These are phyloP conservation scores for Troilus luridus DNA, from an alignment of 2,888 invertebrate species.

Conservation along the genomic window DNA sequence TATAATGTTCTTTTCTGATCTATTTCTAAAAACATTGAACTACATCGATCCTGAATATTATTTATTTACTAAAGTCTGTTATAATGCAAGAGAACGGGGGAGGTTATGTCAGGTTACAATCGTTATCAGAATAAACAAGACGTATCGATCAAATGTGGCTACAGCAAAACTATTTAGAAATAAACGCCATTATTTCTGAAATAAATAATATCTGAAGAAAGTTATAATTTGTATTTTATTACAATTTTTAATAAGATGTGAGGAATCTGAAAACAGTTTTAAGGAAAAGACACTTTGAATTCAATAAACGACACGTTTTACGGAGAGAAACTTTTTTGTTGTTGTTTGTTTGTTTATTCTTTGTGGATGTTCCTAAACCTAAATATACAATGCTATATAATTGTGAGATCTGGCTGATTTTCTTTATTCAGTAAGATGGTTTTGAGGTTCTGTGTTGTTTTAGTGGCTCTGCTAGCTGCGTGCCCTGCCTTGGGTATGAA, in stretches of 20 bases:
- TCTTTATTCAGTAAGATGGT: not conserved
- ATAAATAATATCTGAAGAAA: not conserved
- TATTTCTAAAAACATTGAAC: not conserved
- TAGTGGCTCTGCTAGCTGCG: not conserved
- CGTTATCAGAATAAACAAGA: slow-evolving; percentile 54
- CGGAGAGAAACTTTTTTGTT: not conserved
- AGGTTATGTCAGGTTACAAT: slow-evolving; percentile 53
- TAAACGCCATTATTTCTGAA: not conserved
- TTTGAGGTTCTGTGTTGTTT: not conserved
- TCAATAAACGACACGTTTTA: slow-evolving; percentile 4
- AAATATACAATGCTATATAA: slow-evolving; percentile 27
- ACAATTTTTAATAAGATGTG: not conserved
- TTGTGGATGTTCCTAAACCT: not conserved
- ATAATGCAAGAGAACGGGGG: not conserved
- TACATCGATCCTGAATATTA: not conserved
- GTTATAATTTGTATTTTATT: not conserved
- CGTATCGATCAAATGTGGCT: slow-evolving; percentile 15
- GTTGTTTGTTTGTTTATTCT: slow-evolving; percentile 26
- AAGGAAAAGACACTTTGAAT: not conserved
- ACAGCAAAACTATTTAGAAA: not conserved
- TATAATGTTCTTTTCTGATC: not conserved
- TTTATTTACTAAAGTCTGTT: not conserved
- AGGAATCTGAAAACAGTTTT: not conserved
- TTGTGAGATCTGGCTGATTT: not conserved
- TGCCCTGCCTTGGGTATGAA: not conserved